A percentile compares a stretch with the other conserved stretches of the same genome.
Evolutionary conservation across 2,113 vertebrate species (phyloP).

Genomic region (Dicaeum eximium): DNA sequence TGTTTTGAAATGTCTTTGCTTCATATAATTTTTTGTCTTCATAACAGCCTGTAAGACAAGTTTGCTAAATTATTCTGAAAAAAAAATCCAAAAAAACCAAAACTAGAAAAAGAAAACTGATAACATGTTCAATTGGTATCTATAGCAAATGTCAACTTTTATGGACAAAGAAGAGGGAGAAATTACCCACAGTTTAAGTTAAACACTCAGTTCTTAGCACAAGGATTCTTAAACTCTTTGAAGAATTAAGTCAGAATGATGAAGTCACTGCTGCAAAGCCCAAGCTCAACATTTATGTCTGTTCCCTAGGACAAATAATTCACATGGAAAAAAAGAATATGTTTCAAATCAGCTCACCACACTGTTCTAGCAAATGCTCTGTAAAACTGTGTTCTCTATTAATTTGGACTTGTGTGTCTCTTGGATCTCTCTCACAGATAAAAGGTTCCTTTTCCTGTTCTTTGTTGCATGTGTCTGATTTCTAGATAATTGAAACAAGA

Average conservation of each 20-base stretch:
- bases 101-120: not conserved
- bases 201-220: not conserved
- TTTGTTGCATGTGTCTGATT: not conserved
- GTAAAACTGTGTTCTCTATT: not conserved
- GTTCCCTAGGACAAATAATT: not conserved
- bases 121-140: not conserved
- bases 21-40: not conserved
- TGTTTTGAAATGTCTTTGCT: not conserved
- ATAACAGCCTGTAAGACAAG: not conserved
- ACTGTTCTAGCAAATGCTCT: not conserved
- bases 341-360: not conserved
- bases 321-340: not conserved
- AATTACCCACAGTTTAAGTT: not conserved
- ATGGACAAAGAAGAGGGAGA: not conserved
- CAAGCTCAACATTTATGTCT: not conserved
- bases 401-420: not conserved
- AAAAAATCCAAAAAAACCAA: no score
- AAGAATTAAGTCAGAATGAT: not conserved
- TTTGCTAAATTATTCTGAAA: not conserved
- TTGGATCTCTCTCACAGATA: not conserved
- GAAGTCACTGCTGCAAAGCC: not conserved
- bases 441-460: not conserved
- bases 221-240: not conserved
- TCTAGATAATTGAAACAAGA: conserved; percentile 39
- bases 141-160: not conserved